Base-by-base conservation (phyloP, 2,888 invertebrate genomes). In the Parnassius glacialis region DNA sequence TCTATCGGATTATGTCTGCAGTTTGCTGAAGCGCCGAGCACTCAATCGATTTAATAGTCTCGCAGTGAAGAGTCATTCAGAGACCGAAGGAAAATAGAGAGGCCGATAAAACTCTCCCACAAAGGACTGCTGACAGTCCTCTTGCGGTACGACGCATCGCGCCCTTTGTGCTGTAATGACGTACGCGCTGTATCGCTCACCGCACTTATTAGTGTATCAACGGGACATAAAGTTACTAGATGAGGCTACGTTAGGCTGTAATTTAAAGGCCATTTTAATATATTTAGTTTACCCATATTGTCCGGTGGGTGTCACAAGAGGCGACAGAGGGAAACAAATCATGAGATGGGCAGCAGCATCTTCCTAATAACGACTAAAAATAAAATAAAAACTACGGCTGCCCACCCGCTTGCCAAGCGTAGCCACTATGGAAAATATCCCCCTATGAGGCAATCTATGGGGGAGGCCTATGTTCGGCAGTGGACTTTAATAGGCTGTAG, bases 141-240 rank as follows among this genome's bases (percentile, higher is more conserved):
- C 57, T 34, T 50, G 58, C 53, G 50, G 55, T 34, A 44, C 52
- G 59, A 57, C 59, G 65, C 65, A 69, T 68, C 70, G 70, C 67
- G 72, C 73, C 73, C 80, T 77, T 78, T 77, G 78, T 77, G 73
- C 70, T 71, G 75, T 84, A 85, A 85, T 82, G 83, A 84, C 77
- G 77, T 70, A 55, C 71, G 66, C 75, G 74, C 70, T 74, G 78
- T 70, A 73, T 74, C 75, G 76, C 73, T 70, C 76, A 76, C 80
- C 80, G 71, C 83, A 78, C 79, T 84, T 84, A 84, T 83, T 82
- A 81, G 74, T 73, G 76, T 65, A 68, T 59, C 67, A 64, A 60
- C 13, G 58, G 13, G 43, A 60, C 16, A 1, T 65, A 68, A 11
- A 42, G n/a, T 10, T 7, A 16, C 74, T 77, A 54, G 78, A 79